Evolutionary conservation across 2,888 invertebrate species (phyloP).

Genomic region (Strigamia maritima): DNA sequence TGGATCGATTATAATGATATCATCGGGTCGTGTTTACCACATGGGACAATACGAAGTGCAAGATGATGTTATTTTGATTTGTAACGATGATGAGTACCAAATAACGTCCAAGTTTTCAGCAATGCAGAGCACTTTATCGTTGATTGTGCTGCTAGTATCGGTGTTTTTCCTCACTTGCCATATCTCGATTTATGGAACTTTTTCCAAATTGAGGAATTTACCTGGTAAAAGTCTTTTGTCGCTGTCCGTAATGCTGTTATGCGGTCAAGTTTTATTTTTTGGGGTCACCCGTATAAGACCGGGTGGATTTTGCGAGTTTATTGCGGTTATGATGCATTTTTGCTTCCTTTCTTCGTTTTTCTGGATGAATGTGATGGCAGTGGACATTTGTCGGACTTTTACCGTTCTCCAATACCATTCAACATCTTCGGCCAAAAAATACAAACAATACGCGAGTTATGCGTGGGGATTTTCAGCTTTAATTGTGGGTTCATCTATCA

Average conservation of each 20-base stretch:
- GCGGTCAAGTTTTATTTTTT: constrained; percentile 51
- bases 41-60: background rate
- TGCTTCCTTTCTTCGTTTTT: constrained; percentile 53
- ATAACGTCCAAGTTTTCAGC: constrained; percentile 43
- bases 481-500: constrained; percentile 47
- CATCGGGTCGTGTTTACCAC: background rate
- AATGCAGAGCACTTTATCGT: constrained; percentile 48
- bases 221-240: constrained; percentile 53
- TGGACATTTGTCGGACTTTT: constrained; percentile 55
- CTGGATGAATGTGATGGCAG: constrained; percentile 56
- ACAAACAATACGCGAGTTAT: constrained; percentile 49
- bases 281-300: constrained; percentile 42
- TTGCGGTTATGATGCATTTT: constrained; percentile 52
- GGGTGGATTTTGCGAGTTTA: constrained; percentile 44
- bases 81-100: background rate
- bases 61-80: background rate
- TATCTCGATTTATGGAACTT: constrained; percentile 49
- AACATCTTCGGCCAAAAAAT: background rate
- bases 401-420: constrained; percentile 40
- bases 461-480: constrained; percentile 52
- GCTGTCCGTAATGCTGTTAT: constrained; percentile 50
- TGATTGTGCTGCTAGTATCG: constrained; percentile 50
- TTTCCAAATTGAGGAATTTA: constrained; percentile 51
- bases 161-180: constrained; percentile 50
- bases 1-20: background rate